These are phyloP conservation scores for Phania funesta DNA, from an alignment of 2,888 invertebrate species.

Conservation along the genomic window DNA sequence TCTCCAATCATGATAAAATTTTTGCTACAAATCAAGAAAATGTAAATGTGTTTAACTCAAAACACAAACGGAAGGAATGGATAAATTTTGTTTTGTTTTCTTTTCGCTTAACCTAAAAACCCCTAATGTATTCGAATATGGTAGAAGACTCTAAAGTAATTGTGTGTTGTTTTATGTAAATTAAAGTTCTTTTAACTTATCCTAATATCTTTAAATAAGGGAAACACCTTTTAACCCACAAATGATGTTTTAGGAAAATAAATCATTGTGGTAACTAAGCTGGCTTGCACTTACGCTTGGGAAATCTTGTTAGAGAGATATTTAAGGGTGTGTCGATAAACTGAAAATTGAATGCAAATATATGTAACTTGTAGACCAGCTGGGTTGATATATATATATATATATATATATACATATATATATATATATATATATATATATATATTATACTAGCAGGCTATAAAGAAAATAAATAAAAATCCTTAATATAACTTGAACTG, in stretches of 20 bases:
- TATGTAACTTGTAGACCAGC: no score
- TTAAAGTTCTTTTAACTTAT: constrained; percentile 25
- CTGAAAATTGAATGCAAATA: no score
- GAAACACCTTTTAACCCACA: constrained; percentile 52
- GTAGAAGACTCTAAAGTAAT: constrained; percentile 32
- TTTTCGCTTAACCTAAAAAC: constrained; percentile 28
- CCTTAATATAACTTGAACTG: no score
- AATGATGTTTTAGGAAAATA: neutral
- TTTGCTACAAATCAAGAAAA: constrained; percentile 51
- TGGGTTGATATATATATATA: no score
- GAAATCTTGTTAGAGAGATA: no score
- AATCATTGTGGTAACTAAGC: neutral
- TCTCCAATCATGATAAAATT: constrained; percentile 10
- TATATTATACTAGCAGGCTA: no score
- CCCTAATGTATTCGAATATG: constrained; percentile 42
- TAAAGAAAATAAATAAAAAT: no score
- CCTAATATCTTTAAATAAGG: constrained; percentile 6
- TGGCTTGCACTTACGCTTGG: neutral
- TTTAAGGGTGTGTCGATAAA: no score
- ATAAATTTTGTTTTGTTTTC: constrained; percentile 8
- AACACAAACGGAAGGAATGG: constrained; percentile 28
- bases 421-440: no score
- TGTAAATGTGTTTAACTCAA: constrained; percentile 43
- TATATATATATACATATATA: no score
- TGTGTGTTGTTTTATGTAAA: constrained; percentile 56